Evolutionary conservation across 1,140 invertebrate species (phyloP).

Genomic region (Pogonomyrmex californicus): DNA sequence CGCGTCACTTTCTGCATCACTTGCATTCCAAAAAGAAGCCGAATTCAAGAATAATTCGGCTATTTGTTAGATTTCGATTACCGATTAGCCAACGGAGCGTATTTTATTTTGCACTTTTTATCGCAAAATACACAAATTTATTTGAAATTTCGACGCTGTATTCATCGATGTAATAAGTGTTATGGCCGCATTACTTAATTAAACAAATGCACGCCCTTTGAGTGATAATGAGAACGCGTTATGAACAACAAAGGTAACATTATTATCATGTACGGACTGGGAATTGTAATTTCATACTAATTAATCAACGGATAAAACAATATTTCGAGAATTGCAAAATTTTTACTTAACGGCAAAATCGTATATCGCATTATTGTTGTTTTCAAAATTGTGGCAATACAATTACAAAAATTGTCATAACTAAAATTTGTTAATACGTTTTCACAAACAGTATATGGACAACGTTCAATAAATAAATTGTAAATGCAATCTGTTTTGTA

Average conservation of each 20-base stretch:
- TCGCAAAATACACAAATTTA: background rate
- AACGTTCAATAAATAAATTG: background rate
- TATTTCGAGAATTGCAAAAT: constrained; percentile 36
- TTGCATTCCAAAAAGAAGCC: background rate
- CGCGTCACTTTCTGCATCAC: background rate
- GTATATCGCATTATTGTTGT: constrained; percentile 5
- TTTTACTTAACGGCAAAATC: constrained; percentile 1
- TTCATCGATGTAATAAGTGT: constrained; percentile 30
- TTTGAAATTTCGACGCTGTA: background rate
- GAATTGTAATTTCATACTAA: constrained; percentile 48
- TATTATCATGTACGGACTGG: constrained; percentile 4
- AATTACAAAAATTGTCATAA: constrained; percentile 19
- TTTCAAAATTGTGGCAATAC: constrained; percentile 6
- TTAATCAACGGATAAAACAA: constrained; percentile 27
- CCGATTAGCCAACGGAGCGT: background rate
- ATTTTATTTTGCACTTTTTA: background rate
- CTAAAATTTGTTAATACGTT: constrained; percentile 4
- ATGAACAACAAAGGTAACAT: constrained; percentile 40
- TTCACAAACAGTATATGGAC: background rate
- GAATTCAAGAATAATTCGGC: background rate
- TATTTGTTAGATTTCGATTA: background rate
- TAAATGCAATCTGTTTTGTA: constrained; percentile 12
- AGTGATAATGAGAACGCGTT: constrained; percentile 41
- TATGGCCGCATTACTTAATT: constrained; percentile 50
- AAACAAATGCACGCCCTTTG: constrained; percentile 65